phyloP scores from a whole-genome alignment of 2,797 vertebrate genomes.

The Lacerta viridis region DNA sequence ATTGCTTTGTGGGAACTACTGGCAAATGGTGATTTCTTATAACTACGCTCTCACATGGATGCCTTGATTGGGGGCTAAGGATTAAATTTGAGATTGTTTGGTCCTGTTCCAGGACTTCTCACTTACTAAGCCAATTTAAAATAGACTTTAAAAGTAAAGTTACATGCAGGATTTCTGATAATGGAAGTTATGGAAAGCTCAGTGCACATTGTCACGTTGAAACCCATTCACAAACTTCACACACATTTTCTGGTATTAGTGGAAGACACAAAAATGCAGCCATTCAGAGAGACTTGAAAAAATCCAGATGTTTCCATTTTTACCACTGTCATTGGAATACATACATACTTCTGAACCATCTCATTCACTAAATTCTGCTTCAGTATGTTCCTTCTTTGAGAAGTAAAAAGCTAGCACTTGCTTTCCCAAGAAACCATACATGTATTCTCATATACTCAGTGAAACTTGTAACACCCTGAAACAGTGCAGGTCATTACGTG shows the following conservation, averaged over 20 bases:
- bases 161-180: constrained; percentile 3
- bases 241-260: constrained; percentile 45
- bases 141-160: constrained; percentile 23
- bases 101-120: neutral
- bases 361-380: neutral
- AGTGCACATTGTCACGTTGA: neutral
- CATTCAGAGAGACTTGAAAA: constrained; percentile 54
- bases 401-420: neutral
- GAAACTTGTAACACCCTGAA: neutral
- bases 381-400: neutral
- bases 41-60: neutral
- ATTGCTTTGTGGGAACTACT: constrained; percentile 28
- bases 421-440: neutral
- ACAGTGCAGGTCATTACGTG: neutral
- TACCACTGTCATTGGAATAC: constrained; percentile 12
- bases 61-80: neutral
- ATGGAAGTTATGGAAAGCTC: no score
- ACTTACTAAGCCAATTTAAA: constrained; percentile 34
- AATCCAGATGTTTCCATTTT: constrained; percentile 63
- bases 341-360: constrained; percentile 29
- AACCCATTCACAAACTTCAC: constrained; percentile 50
- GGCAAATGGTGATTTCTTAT: constrained; percentile 20
- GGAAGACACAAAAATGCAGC: constrained; percentile 40
- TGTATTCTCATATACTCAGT: neutral
- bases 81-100: constrained; percentile 2